A percentile compares a stretch with the other conserved stretches of the same genome.
phyloP scores from a whole-genome alignment of 2,113 vertebrate species.

The Laterallus jamaicensis region DNA sequence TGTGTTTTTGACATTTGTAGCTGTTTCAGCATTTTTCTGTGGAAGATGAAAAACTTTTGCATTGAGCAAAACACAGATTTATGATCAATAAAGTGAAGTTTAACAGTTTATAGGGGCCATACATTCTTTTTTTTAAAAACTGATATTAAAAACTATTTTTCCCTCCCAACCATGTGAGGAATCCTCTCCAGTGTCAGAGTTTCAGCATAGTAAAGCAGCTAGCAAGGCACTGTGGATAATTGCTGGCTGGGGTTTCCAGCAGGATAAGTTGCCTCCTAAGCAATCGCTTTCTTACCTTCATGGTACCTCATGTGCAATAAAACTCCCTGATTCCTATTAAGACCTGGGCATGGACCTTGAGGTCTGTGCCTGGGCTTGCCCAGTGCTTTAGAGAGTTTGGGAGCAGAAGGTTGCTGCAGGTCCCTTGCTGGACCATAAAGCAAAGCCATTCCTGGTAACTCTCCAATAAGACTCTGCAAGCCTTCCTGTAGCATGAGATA shows the following conservation, averaged over 20 bases:
- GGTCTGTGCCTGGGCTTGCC: not conserved
- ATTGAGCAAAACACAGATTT: constrained; percentile 87
- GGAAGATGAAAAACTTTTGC: constrained; percentile 84
- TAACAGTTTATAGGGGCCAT: constrained; percentile 77
- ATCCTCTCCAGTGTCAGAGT: constrained; percentile 23
- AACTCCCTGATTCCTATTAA: not conserved
- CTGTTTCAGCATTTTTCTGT: constrained; percentile 82
- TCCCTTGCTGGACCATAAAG: not conserved
- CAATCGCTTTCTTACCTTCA: not conserved
- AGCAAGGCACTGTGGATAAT: not conserved
- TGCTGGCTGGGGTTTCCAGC: not conserved
- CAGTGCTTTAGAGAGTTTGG: not conserved
- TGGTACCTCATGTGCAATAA: not conserved
- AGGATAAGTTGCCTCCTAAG: not conserved
- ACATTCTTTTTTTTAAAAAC: constrained; percentile 73
- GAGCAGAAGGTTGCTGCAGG: not conserved
- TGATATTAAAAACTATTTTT: constrained; percentile 80
- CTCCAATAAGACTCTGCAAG: not conserved
- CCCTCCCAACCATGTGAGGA: constrained; percentile 50
- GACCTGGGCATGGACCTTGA: fast-evolving
- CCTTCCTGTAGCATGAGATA: not conserved
- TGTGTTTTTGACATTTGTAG: constrained; percentile 77
- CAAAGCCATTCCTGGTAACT: not conserved
- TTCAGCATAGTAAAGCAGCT: constrained; percentile 55
- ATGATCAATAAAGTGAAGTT: constrained; percentile 83